A percentile compares a stretch with the other conserved stretches of the same genome.
Conservation (phyloP, 2,888 invertebrate genomes). For the Dryococelus australis region DNA sequence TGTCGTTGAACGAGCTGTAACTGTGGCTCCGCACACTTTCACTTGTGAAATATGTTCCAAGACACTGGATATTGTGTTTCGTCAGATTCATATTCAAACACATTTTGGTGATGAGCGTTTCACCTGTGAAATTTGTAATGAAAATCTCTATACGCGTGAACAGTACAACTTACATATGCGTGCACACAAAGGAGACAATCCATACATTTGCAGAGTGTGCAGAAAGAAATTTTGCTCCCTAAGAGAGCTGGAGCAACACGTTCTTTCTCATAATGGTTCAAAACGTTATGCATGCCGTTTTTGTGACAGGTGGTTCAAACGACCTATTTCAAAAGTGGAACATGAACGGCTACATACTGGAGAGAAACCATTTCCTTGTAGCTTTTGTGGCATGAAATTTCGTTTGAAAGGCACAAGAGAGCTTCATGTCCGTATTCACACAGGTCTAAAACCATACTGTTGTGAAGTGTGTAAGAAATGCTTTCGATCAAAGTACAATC, state of each 20-base stretch:
- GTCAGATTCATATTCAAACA: neutral
- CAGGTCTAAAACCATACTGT: neutral
- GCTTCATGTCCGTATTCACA: slow-evolving; percentile 16
- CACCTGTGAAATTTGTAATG: slow-evolving; percentile 17
- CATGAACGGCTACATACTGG: slow-evolving; percentile 19
- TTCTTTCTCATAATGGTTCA: neutral
- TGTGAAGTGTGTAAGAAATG: neutral
- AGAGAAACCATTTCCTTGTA: neutral
- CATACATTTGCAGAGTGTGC: slow-evolving; percentile 13
- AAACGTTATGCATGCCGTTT: neutral
- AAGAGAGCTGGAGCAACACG: neutral
- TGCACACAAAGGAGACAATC: slow-evolving; percentile 21
- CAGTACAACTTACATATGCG: slow-evolving; percentile 24
- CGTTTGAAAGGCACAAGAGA: slow-evolving; percentile 20
- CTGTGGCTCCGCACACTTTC: neutral
- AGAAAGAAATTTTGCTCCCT: neutral
- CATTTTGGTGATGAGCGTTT: slow-evolving; percentile 17
- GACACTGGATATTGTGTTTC: neutral
- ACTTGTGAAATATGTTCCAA: slow-evolving; percentile 5
- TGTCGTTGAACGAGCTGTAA: neutral
- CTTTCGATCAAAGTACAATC: slow-evolving; percentile 8
- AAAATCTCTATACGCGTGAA: slow-evolving; percentile 19
- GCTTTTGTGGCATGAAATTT: slow-evolving; percentile 16
- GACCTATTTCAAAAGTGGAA: neutral
- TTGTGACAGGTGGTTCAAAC: neutral